Conservation (phyloP, 2,113 vertebrate species). For the Gadus chalcogrammus region DNA sequence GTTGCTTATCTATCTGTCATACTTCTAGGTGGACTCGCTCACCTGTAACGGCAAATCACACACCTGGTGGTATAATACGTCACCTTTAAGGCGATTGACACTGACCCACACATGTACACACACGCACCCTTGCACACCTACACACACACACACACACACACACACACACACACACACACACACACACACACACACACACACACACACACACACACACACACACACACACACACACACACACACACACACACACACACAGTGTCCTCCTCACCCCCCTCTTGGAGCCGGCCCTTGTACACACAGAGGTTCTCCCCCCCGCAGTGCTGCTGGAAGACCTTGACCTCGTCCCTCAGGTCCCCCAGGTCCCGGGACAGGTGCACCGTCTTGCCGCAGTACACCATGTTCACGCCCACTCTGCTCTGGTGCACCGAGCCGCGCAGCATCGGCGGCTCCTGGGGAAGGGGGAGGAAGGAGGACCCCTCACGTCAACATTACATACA, state of each 20-base stretch:
- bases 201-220: too few species aligned
- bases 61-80: too few species aligned
- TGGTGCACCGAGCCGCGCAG: slow-evolving; percentile 70
- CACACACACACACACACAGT: not conserved
- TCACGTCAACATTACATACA: not conserved
- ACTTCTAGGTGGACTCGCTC: too few species aligned
- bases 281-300: slow-evolving; percentile 83
- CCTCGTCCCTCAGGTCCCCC: slow-evolving; percentile 77
- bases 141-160: too few species aligned
- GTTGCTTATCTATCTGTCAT: too few species aligned
- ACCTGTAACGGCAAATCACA: too few species aligned
- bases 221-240: too few species aligned
- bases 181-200: too few species aligned
- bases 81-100: too few species aligned
- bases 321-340: slow-evolving; percentile 91
- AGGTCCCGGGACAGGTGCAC: slow-evolving; percentile 75
- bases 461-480: slow-evolving; percentile 2
- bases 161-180: too few species aligned
- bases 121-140: too few species aligned
- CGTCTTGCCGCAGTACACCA: slow-evolving; percentile 85
- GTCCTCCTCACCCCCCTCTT: slow-evolving; percentile 91
- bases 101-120: too few species aligned
- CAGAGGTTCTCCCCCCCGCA: slow-evolving; percentile 96
- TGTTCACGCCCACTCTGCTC: slow-evolving; percentile 78
- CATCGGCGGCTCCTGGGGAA: slow-evolving; percentile 70